Base-by-base conservation (phyloP, 2,888 invertebrate genomes). In the Drosophila helvetica region DNA sequence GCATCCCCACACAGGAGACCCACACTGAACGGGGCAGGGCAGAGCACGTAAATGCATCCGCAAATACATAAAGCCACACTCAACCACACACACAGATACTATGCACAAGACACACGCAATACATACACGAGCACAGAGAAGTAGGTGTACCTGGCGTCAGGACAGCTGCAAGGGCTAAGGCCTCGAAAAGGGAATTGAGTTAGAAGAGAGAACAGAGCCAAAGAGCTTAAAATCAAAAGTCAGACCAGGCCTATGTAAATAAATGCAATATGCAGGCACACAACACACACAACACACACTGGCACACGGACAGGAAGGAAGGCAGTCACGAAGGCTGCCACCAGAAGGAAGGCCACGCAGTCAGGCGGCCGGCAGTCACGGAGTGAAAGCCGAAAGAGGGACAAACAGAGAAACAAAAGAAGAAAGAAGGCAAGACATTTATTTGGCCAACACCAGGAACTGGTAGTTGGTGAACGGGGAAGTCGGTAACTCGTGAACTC, bases 141-240 rank as follows among this genome's bases (percentile, higher is more conserved):
- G 33, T 33, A 33, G 33, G 33, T 12, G 65, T 70, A 81, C 85
- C 81, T 84, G 70, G 70, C 30, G 54, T 61, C 51, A 62, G 74
- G 80, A 75, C 77, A 79, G 83, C 77, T 78, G 75, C 73, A 73
- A 61, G 67, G 67, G 33, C 60, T 45, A 54, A 58, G 63, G 70
- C 63, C 38, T 38, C 38, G 38, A 66, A 69, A 77, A 77, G 83
- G 78, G 83, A 83, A 84, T 84, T 76, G 79, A 86, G 86, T 80
- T 86, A 86, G 77, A 57, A 65, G 70, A 38, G 38, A n/a, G 38
- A 38, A n/a, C 38, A 38, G 38, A 53, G 53, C 67, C 70, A 66
- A 81, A 81, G 79, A 74, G 83, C 83, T 84, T 83, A 86, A 86
- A 83, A 83, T 86, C 86, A 86, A 83, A 84, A 83, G 83, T 83